Evolutionary conservation across 2,797 vertebrate genomes (phyloP).

Genomic region (Lindbergichthys nudifrons): DNA sequence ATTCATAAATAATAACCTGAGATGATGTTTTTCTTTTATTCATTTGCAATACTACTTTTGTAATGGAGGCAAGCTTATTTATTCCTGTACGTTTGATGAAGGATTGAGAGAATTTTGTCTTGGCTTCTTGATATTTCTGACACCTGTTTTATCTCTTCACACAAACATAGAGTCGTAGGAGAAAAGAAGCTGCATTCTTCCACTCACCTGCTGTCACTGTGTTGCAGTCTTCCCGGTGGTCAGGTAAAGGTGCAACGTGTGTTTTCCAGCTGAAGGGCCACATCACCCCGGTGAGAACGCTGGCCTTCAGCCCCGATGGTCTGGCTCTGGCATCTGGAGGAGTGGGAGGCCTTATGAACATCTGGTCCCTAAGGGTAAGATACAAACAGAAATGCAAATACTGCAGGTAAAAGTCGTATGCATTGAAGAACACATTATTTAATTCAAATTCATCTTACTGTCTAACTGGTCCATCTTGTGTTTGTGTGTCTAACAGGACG

Average conservation of each 20-base stretch:
- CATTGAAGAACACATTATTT: not conserved
- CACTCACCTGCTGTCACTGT: not conserved
- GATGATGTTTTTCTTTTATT: not conserved
- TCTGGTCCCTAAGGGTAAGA: conserved; percentile 93
- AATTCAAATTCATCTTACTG: not conserved
- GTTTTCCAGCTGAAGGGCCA: conserved; percentile 95
- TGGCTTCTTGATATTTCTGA: not conserved
- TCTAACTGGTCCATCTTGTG: too few relatives aligned
- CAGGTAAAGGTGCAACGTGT: conserved; percentile 81
- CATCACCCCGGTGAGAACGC: conserved; percentile 92
- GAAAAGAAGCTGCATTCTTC: not conserved
- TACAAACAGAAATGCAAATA: not conserved
- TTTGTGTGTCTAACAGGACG: conserved; percentile 84
- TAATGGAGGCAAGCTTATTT: not conserved
- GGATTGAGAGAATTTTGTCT: not conserved
- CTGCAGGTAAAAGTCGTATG: not conserved
- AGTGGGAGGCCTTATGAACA: conserved; percentile 95
- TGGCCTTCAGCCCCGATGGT: conserved; percentile 95
- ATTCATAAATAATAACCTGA: not conserved
- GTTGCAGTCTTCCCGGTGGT: conserved; percentile 62
- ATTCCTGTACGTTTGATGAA: not conserved
- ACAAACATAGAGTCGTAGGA: not conserved
- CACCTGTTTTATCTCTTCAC: not conserved
- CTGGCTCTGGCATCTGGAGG: conserved; percentile 93
- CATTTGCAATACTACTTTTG: too few relatives aligned